A percentile compares a stretch with the other conserved stretches of the same genome.
Evolutionary conservation across 2,113 vertebrate genomes (phyloP).

Genomic region (Maccullochella peelii): DNA sequence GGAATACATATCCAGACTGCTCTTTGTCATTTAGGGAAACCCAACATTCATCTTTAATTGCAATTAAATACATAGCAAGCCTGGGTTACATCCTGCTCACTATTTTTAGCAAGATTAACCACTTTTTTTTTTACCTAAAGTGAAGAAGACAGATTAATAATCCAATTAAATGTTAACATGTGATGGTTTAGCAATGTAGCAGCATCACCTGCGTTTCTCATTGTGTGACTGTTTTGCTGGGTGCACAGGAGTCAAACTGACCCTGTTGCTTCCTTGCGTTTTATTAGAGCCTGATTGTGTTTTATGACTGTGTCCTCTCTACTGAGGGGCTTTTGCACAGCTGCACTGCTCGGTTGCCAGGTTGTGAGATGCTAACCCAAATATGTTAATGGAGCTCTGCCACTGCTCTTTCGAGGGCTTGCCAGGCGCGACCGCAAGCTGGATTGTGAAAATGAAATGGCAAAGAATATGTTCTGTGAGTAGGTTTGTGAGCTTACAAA

Average conservation of each 20-base stretch:
- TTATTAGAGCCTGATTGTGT: conserved; percentile 43
- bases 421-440: conserved; percentile 50
- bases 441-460: conserved; percentile 49
- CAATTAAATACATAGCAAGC: conserved; percentile 59
- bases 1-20: conserved; percentile 56
- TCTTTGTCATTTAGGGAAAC: conserved; percentile 65
- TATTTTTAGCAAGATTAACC: conserved; percentile 52
- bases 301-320: conserved; percentile 52
- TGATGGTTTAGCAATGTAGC: conserved; percentile 29
- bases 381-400: conserved; percentile 62
- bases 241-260: conserved; percentile 36
- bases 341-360: conserved; percentile 67
- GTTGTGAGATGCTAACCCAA: conserved; percentile 60
- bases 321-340: conserved; percentile 48
- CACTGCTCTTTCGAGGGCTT: conserved; percentile 41
- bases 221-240: conserved; percentile 14
- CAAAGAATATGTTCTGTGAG: conserved; percentile 33
- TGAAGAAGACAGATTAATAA: conserved; percentile 34
- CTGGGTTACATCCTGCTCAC: conserved; percentile 34
- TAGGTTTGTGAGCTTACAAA: conserved; percentile 32
- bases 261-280: conserved; percentile 31
- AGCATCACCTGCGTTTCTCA: conserved; percentile 50
- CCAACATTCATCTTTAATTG: conserved; percentile 65
- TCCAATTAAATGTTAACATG: conserved; percentile 29
- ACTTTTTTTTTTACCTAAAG: conserved; percentile 18